phyloP scores from a whole-genome alignment of 2,888 invertebrate genomes.

The Ischnura elegans region DNA sequence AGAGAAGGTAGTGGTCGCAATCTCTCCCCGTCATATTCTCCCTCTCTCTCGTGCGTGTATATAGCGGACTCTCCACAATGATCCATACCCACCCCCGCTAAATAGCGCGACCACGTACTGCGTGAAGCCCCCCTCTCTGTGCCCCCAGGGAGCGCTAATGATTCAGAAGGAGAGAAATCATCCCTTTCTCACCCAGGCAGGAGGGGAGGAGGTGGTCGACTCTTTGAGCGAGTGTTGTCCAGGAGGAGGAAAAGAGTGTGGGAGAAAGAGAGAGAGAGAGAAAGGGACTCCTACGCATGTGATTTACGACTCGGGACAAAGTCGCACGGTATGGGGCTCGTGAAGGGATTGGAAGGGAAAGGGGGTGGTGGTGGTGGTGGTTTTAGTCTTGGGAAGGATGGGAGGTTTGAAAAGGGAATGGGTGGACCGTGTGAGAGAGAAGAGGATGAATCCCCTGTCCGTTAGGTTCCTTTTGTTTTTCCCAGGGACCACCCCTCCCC shows the following conservation, averaged over 20 bases:
- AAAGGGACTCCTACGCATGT: conserved; percentile 43
- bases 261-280: conserved; percentile 7
- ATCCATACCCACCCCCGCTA: not conserved
- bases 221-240: conserved; percentile 46
- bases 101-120: conserved; percentile 44
- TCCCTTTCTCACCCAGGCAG: conserved; percentile 13
- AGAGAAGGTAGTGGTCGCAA: not conserved
- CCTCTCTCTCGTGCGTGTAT: not conserved
- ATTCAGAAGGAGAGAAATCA: conserved; percentile 63
- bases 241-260: not conserved
- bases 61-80: no score
- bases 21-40: not conserved
- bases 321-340: conserved; percentile 62
- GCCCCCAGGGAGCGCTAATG: conserved; percentile 55
- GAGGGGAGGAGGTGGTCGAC: conserved; percentile 24
- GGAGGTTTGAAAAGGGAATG: not conserved
- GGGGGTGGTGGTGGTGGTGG: not conserved
- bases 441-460: not conserved
- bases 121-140: conserved; percentile 15
- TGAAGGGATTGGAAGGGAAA: conserved; percentile 48
- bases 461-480: conserved; percentile 65
- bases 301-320: conserved; percentile 65
- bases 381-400: not conserved
- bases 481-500: conserved; percentile 39
- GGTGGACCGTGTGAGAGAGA: not conserved